A percentile compares a stretch with the other conserved stretches of the same genome.
Evolutionary conservation across 2,113 vertebrate genomes (phyloP).

Genomic region (Rhombomys opimus): DNA sequence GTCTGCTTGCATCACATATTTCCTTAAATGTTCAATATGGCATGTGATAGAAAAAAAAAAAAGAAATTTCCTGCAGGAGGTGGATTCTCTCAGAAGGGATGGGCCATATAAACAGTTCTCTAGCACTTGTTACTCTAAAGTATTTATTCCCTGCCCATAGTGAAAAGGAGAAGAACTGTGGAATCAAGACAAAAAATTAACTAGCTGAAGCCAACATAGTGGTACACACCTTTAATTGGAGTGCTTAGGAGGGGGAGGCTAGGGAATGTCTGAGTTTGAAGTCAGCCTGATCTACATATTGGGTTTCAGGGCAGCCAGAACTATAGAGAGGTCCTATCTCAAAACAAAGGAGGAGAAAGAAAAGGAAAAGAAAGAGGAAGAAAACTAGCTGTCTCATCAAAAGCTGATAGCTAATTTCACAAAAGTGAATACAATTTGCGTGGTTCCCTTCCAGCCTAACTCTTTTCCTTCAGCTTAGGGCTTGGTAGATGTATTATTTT

Average conservation of each 20-base stretch:
- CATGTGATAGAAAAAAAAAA: background rate
- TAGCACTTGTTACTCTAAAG: background rate
- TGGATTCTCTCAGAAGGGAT: background rate
- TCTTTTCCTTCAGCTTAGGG: background rate
- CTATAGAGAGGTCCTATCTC: background rate
- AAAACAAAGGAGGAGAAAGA: no score
- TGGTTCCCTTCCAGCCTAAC: background rate
- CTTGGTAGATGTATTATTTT: background rate
- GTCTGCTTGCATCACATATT: background rate
- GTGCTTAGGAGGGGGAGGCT: background rate
- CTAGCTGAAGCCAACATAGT: background rate
- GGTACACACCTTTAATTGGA: background rate
- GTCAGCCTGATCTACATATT: background rate
- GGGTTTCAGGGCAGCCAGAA: background rate
- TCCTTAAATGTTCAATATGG: background rate
- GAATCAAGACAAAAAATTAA: background rate
- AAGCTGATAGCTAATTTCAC: background rate
- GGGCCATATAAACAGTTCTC: background rate
- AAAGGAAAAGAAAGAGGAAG: background rate
- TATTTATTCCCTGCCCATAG: constrained; percentile 16
- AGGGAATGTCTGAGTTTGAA: background rate
- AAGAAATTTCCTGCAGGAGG: background rate
- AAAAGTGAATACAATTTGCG: background rate
- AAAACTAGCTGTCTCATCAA: background rate
- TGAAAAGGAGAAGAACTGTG: constrained; percentile 20